Conservation (phyloP, 2,888 invertebrate species). For the Zaprionus lineosus region DNA sequence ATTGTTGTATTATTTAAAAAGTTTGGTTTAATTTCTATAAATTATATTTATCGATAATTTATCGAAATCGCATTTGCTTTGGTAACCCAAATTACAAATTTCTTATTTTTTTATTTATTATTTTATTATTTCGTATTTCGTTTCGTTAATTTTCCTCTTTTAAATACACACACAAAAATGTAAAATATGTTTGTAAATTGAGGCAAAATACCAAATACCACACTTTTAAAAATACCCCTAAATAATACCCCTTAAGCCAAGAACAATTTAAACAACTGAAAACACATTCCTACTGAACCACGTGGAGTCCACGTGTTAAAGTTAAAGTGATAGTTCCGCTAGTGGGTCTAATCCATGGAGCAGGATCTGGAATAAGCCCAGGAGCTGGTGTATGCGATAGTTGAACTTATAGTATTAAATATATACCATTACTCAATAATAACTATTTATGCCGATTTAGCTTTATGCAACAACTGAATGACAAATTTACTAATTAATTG, state of each 20-base stretch:
- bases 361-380: constrained; percentile 21
- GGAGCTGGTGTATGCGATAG: constrained; percentile 29
- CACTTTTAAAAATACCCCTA: not conserved
- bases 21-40: not conserved
- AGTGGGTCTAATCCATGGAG: not conserved
- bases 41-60: constrained; percentile 15
- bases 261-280: too few species aligned
- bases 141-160: constrained; percentile 10
- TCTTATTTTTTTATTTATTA: constrained; percentile 28
- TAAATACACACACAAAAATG: constrained; percentile 72
- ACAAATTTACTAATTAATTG: constrained; percentile 59
- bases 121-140: constrained; percentile 12
- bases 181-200: constrained; percentile 61
- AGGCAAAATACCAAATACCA: constrained; percentile 17
- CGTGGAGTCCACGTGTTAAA: not conserved
- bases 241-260: too few species aligned
- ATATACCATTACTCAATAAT: constrained; percentile 16
- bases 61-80: constrained; percentile 23
- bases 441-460: too few species aligned
- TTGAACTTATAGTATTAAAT: constrained; percentile 27
- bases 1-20: constrained; percentile 14
- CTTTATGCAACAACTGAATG: constrained; percentile 42
- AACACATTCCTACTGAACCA: too few species aligned
- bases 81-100: not conserved
- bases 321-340: not conserved